These are phyloP conservation scores for Temnothorax nylanderi DNA, from an alignment of 1,140 invertebrate genomes.

Conservation along the genomic window DNA sequence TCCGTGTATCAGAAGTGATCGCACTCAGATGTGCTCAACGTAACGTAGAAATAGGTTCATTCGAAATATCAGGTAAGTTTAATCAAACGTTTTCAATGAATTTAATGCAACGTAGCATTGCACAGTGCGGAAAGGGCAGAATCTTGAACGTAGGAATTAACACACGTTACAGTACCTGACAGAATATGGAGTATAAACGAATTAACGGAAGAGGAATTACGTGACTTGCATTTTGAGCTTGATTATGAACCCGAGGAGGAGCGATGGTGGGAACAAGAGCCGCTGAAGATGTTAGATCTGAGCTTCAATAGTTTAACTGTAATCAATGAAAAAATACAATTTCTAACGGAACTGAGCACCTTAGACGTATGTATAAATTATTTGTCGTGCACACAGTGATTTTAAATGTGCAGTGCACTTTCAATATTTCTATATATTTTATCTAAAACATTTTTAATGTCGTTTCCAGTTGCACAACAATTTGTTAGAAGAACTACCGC, in stretches of 20 bases:
- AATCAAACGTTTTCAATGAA: neutral
- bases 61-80: slow-evolving; percentile 37
- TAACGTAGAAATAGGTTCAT: slow-evolving; percentile 17
- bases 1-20: slow-evolving; percentile 15
- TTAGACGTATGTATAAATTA: slow-evolving; percentile 88
- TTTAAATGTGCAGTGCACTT: neutral
- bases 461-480: slow-evolving; percentile 92
- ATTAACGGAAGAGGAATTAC: slow-evolving; percentile 88
- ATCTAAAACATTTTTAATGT: slow-evolving; percentile 2
- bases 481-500: slow-evolving; percentile 89
- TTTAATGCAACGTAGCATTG: neutral
- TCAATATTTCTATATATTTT: slow-evolving; percentile 40
- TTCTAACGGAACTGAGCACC: slow-evolving; percentile 90
- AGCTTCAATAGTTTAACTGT: slow-evolving; percentile 91
- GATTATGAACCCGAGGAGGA: slow-evolving; percentile 89
- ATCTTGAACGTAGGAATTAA: neutral
- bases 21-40: neutral
- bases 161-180: slow-evolving; percentile 89
- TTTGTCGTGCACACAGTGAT: neutral
- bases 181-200: slow-evolving; percentile 93
- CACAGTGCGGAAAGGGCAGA: neutral
- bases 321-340: slow-evolving; percentile 90
- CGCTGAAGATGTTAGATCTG: slow-evolving; percentile 92
- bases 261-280: slow-evolving; percentile 95
- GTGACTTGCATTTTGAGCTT: slow-evolving; percentile 87